phyloP scores from a whole-genome alignment of 2,888 invertebrate genomes.

The Cantharis nigra region DNA sequence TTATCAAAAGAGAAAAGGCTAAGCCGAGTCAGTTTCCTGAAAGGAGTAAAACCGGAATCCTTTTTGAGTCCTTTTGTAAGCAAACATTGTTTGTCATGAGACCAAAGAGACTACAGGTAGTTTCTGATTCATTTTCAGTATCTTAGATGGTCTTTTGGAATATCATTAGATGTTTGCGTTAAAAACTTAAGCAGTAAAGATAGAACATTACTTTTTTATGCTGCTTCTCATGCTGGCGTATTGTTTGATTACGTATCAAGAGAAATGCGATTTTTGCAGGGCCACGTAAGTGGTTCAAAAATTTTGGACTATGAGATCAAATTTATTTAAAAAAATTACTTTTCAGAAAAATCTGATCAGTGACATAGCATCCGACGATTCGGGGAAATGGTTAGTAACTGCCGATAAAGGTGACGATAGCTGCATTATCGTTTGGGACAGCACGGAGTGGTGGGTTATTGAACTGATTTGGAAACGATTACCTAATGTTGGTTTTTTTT shows the following conservation, averaged over 20 bases:
- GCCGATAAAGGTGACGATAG: conserved; percentile 64
- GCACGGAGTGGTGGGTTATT: conserved; percentile 44
- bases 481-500: background rate
- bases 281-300: conserved; percentile 63
- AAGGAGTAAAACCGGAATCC: background rate
- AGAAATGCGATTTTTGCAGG: conserved; percentile 66
- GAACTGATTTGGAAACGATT: background rate
- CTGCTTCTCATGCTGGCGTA: conserved; percentile 66
- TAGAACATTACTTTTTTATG: conserved; percentile 63
- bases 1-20: background rate
- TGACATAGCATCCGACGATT: conserved; percentile 57
- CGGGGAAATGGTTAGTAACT: conserved; percentile 64
- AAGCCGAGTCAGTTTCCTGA: background rate
- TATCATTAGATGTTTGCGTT: conserved; percentile 63
- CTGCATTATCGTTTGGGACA: conserved; percentile 65
- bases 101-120: no score
- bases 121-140: conserved; percentile 52
- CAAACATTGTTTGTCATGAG: background rate
- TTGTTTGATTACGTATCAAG: conserved; percentile 67
- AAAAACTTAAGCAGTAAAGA: conserved; percentile 63
- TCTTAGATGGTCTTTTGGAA: conserved; percentile 67
- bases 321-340: background rate
- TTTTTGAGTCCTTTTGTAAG: conserved; percentile 9
- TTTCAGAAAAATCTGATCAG: conserved; percentile 56
- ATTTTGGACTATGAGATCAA: background rate